Conservation (phyloP, 2,113 vertebrate species). For the Erinaceus europaeus region DNA sequence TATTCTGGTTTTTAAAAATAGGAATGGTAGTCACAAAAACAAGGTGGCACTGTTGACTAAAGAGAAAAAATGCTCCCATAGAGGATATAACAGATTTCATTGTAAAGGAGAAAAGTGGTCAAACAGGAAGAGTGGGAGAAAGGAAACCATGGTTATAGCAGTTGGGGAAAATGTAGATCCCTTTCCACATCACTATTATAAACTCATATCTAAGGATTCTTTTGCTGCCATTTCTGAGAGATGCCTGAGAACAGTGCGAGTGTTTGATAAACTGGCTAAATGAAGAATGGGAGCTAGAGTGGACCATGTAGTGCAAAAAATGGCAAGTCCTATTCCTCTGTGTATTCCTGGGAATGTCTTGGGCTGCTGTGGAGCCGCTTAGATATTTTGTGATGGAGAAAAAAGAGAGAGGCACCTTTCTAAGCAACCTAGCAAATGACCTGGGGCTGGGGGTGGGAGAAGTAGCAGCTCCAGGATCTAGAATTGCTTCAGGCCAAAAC, state of each 20-base stretch:
- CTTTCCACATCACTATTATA: not conserved
- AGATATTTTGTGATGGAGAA: conserved; percentile 78
- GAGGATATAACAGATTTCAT: not conserved
- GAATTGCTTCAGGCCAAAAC: conserved; percentile 78
- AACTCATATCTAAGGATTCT: conserved; percentile 7
- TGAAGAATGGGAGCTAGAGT: conserved; percentile 28
- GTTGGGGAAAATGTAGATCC: not conserved
- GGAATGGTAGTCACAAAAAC: conserved; percentile 13
- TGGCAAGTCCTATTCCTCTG: conserved; percentile 69
- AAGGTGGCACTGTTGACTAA: conserved; percentile 70
- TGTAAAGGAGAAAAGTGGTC: not conserved
- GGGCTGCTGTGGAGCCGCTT: conserved; percentile 21
- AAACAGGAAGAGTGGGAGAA: not conserved
- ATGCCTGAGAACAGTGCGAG: not conserved
- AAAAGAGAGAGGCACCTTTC: conserved; percentile 81
- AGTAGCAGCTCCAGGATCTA: conserved; percentile 79
- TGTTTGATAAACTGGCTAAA: not conserved
- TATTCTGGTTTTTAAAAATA: not conserved
- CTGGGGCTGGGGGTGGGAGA: conserved; percentile 80
- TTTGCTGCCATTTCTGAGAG: not conserved
- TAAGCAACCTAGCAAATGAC: conserved; percentile 84
- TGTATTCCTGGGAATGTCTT: conserved; percentile 49
- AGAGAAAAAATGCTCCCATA: not conserved
- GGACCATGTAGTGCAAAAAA: not conserved
- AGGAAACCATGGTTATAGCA: not conserved